Percentiles rank a stretch among this genome's conserved stretches.
Conservation (phyloP, 1,140 invertebrate species). For the Marisa cornuarietis region DNA sequence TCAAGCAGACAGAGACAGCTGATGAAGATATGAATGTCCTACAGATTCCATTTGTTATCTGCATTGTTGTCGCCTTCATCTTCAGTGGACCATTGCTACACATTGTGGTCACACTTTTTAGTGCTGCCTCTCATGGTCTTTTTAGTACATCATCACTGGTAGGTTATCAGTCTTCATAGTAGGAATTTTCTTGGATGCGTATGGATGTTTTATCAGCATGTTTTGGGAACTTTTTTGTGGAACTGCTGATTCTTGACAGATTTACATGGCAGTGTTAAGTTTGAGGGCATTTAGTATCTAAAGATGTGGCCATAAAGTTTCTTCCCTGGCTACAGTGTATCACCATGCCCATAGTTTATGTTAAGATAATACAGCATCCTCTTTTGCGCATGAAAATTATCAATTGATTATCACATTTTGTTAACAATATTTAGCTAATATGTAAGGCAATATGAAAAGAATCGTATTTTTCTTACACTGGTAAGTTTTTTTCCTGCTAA, state of each 20-base stretch:
- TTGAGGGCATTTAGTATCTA: background rate
- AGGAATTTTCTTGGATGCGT: background rate
- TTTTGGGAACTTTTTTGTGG: background rate
- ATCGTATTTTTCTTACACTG: no score
- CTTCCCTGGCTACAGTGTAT: no score
- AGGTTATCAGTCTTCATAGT: conserved; percentile 8
- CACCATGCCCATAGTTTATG: background rate
- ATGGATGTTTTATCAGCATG: background rate
- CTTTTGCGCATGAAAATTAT: no score
- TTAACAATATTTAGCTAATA: no score
- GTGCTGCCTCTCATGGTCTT: conserved; percentile 2
- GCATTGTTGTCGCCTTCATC: conserved; percentile 36
- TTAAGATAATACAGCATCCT: background rate
- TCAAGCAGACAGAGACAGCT: conserved; percentile 29
- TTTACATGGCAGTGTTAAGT: no score
- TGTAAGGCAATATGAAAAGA: no score
- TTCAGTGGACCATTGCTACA: conserved; percentile 37
- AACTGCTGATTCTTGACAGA: background rate
- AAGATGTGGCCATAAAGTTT: no score
- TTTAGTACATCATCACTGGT: conserved; percentile 30
- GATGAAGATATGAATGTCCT: conserved; percentile 46
- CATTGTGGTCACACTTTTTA: conserved; percentile 20
- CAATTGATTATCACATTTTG: no score
- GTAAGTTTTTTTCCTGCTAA: no score
- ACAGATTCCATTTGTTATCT: conserved; percentile 31